These are phyloP conservation scores for Leptobrachium leishanense DNA, from an alignment of 2,113 vertebrate species.

Conservation along the genomic window DNA sequence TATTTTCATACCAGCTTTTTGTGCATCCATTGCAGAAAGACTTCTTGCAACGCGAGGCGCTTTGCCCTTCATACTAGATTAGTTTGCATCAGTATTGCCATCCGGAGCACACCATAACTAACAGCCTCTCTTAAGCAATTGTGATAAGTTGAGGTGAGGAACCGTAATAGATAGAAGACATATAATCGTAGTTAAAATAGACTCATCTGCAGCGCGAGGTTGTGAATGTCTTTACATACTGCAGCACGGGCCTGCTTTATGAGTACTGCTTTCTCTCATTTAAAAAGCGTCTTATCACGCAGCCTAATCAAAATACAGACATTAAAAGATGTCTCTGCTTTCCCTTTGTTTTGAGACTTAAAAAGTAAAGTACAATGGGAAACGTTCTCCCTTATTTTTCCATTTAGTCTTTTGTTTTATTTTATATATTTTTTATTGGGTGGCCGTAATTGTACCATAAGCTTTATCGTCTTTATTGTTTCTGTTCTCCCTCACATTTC, in stretches of 20 bases:
- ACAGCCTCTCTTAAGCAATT: constrained; percentile 35
- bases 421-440: not conserved
- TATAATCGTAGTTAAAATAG: constrained; percentile 53
- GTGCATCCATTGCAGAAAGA: not conserved
- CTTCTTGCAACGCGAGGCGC: not conserved
- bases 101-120: not conserved
- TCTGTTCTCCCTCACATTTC: constrained; percentile 22
- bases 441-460: constrained; percentile 31
- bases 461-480: constrained; percentile 35
- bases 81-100: not conserved
- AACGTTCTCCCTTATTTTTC: constrained; percentile 10
- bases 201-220: constrained; percentile 51
- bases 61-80: constrained; percentile 18
- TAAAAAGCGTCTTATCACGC: constrained; percentile 63
- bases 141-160: not conserved
- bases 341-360: constrained; percentile 44
- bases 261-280: constrained; percentile 55
- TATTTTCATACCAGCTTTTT: not conserved
- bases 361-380: constrained; percentile 47
- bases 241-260: constrained; percentile 56
- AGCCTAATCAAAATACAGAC: constrained; percentile 60
- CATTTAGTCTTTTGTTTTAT: constrained; percentile 42
- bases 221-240: constrained; percentile 53
- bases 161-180: constrained; percentile 49
- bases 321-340: constrained; percentile 52